phyloP scores from a whole-genome alignment of 2,113 vertebrate species.

The Tapirus terrestris region DNA sequence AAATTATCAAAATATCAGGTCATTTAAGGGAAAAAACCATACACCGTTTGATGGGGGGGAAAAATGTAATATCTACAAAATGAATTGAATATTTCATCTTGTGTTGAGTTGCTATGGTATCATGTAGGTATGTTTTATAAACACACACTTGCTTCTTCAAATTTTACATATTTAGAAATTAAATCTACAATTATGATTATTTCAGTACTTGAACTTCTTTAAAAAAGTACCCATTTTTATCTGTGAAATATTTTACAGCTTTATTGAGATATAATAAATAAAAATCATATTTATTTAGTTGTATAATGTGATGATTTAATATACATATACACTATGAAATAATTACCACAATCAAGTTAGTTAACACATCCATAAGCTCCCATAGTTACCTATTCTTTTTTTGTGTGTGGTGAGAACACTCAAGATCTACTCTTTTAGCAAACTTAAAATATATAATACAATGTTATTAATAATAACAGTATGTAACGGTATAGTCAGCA shows the following conservation, averaged over 20 bases:
- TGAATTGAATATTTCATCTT: conserved; percentile 29
- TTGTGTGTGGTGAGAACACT: background rate
- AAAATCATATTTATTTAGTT: background rate
- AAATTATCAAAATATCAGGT: conserved; percentile 15
- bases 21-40: background rate
- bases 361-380: background rate
- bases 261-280: conserved; percentile 2
- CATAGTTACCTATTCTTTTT: background rate
- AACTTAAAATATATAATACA: background rate
- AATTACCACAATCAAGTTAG: conserved; percentile 5
- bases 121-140: conserved; percentile 43
- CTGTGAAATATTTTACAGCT: background rate
- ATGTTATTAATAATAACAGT: background rate
- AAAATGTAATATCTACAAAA: background rate
- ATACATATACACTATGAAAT: background rate
- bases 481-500: background rate
- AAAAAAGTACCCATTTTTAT: conserved; percentile 35
- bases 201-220: conserved; percentile 52
- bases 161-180: conserved; percentile 59
- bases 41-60: background rate
- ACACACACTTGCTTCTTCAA: background rate
- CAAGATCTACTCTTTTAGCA: background rate
- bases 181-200: conserved; percentile 17
- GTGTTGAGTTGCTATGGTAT: background rate
- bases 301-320: background rate